phyloP scores from a whole-genome alignment of 2,113 vertebrate species.

The Hemichromis elongatus region DNA sequence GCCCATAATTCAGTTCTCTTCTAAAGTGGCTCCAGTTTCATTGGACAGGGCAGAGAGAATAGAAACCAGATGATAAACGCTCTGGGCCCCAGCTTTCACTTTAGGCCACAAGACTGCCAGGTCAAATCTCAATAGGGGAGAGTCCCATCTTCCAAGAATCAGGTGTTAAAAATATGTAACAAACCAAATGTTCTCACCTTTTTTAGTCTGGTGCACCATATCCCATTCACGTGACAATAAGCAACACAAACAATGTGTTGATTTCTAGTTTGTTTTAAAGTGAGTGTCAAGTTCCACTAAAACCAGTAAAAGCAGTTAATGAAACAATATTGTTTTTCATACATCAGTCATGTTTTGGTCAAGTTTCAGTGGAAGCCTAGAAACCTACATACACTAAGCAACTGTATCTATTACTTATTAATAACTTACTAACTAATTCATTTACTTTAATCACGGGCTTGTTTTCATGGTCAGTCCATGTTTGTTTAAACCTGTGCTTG shows the following conservation, averaged over 20 bases:
- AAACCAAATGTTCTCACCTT: neutral
- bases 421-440: neutral
- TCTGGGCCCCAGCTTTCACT: conserved; percentile 43
- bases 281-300: neutral
- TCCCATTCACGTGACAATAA: neutral
- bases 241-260: neutral
- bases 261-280: neutral
- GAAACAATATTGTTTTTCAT: neutral
- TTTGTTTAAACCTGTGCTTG: neutral
- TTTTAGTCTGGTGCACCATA: neutral
- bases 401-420: neutral
- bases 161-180: neutral
- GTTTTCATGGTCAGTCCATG: neutral
- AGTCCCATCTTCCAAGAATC: neutral
- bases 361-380: neutral
- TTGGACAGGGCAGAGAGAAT: conserved; percentile 71
- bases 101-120: conserved; percentile 29
- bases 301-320: neutral
- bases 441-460: neutral
- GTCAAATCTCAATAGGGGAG: conserved; percentile 33
- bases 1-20: conserved; percentile 72
- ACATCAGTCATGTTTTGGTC: neutral
- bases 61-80: conserved; percentile 74
- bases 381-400: neutral
- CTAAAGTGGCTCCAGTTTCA: conserved; percentile 76